A percentile compares a stretch with the other conserved stretches of the same genome.
Conservation (phyloP, 1,140 invertebrate genomes). For the Glomeris maerens region DNA sequence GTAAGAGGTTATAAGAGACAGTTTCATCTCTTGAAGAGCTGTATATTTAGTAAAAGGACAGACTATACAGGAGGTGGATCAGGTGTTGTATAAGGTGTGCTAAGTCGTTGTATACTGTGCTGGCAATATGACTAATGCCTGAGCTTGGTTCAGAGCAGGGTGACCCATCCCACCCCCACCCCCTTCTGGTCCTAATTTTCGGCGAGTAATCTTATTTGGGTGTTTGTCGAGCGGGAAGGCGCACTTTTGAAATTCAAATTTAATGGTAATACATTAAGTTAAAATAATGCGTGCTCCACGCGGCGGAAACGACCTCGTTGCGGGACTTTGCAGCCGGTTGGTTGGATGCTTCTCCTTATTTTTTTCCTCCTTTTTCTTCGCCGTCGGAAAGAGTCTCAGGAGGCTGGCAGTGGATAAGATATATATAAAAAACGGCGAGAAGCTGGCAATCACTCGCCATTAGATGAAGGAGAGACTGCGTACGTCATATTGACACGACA, state of each 20-base stretch:
- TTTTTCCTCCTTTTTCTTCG: background rate
- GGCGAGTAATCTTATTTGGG: conserved; percentile 2
- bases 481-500: conserved; percentile 10
- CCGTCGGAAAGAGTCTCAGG: background rate
- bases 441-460: conserved; percentile 11
- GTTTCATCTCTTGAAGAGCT: too few species aligned
- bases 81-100: too few species aligned
- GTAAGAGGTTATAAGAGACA: too few species aligned
- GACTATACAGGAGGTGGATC: too few species aligned
- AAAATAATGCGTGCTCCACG: conserved; percentile 8
- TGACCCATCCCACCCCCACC: background rate
- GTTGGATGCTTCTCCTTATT: background rate
- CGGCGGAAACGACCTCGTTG: background rate
- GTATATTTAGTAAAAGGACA: too few species aligned
- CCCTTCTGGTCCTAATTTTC: background rate
- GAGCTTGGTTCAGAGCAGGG: too few species aligned
- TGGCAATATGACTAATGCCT: too few species aligned
- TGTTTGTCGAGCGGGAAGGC: background rate
- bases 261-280: conserved; percentile 11
- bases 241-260: conserved; percentile 13
- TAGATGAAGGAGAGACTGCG: conserved; percentile 10
- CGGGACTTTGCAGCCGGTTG: conserved; percentile 1
- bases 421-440: too few species aligned
- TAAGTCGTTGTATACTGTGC: too few species aligned
- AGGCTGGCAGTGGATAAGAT: background rate